These are phyloP conservation scores for Flabesymbios commensalis DNA, from an alignment of 2,888 invertebrate genomes.

Conservation along the genomic window DNA sequence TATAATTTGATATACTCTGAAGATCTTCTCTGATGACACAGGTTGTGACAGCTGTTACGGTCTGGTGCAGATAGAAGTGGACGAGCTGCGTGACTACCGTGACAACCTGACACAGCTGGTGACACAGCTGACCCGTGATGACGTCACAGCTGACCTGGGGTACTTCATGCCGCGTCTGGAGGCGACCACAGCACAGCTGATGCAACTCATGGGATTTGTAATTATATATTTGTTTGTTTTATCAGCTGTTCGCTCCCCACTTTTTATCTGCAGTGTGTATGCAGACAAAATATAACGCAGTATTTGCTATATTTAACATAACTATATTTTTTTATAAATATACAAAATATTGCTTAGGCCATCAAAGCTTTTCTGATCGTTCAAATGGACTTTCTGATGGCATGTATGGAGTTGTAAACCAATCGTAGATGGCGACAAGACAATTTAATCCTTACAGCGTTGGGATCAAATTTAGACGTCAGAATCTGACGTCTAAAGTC, in stretches of 20 bases:
- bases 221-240: not conserved
- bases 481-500: too few relatives aligned
- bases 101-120: conserved; percentile 28
- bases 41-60: conserved; percentile 40
- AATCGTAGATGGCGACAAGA: too few relatives aligned
- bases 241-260: too few relatives aligned
- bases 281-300: not conserved
- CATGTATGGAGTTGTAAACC: not conserved
- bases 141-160: conserved; percentile 25
- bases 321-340: not conserved
- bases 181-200: conserved; percentile 4
- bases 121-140: conserved; percentile 12
- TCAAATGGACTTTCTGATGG: not conserved
- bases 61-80: conserved; percentile 34
- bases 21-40: too few relatives aligned
- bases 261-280: too few relatives aligned
- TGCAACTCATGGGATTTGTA: conserved; percentile 9
- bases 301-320: not conserved
- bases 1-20: not conserved
- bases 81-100: conserved; percentile 22
- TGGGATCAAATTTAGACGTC: too few relatives aligned
- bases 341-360: not conserved
- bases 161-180: conserved; percentile 23
- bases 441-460: too few relatives aligned
- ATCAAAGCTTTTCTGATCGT: not conserved